phyloP scores from a whole-genome alignment of 2,888 invertebrate genomes.

The Microctonus hyperodae region DNA sequence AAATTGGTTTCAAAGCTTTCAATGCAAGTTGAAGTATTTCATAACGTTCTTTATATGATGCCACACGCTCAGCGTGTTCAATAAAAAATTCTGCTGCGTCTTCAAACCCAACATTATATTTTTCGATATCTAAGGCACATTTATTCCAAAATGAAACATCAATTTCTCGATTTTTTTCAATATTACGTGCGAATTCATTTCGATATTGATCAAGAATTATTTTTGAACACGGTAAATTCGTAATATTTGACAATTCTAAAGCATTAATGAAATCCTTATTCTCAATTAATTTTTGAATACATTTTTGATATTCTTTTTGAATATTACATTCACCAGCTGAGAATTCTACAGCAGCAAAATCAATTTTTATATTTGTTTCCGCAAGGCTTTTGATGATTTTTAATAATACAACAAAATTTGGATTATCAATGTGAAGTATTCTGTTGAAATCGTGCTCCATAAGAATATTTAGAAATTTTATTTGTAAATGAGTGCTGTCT shows the following conservation, averaged over 20 bases:
- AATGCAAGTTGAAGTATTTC: conserved; percentile 55
- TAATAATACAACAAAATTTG: conserved; percentile 63
- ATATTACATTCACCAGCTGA: conserved; percentile 64
- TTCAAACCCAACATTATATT: conserved; percentile 69
- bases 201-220: conserved; percentile 56
- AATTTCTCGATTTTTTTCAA: conserved; percentile 54
- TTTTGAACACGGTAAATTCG: conserved; percentile 48
- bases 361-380: conserved; percentile 66
- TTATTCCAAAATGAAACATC: conserved; percentile 65
- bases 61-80: conserved; percentile 66
- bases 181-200: conserved; percentile 62
- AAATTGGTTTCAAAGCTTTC: conserved; percentile 50
- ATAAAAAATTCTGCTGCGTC: conserved; percentile 72
- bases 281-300: conserved; percentile 66
- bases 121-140: conserved; percentile 71
- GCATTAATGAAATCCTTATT: conserved; percentile 68
- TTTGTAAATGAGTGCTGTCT: conserved; percentile 71
- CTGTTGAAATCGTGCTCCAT: conserved; percentile 48
- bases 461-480: conserved; percentile 67
- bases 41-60: conserved; percentile 55
- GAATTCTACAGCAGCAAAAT: conserved; percentile 65
- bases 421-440: conserved; percentile 52
- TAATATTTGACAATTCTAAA: conserved; percentile 66
- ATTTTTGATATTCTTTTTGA: conserved; percentile 66
- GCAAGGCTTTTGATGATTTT: conserved; percentile 69